Percentiles rank a stretch among this genome's conserved stretches.
Evolutionary conservation across 2,888 invertebrate species (phyloP).

Genomic region (Xanthia togata): DNA sequence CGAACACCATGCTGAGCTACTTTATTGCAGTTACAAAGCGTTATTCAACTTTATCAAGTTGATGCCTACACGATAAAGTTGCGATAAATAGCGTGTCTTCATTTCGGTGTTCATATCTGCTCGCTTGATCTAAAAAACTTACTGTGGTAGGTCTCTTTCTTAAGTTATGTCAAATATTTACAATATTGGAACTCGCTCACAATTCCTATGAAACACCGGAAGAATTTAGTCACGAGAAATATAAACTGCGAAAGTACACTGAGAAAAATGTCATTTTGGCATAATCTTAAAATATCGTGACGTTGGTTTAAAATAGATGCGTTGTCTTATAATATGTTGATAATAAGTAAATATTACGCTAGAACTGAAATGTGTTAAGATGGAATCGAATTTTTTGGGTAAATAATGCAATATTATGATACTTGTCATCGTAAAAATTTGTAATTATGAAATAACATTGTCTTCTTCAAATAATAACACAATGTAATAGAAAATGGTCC

Average conservation of each 20-base stretch:
- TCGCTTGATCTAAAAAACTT: slow-evolving; percentile 35
- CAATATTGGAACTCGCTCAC: slow-evolving; percentile 32
- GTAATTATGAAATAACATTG: no score
- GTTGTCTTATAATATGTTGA: no score
- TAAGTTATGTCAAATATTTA: slow-evolving; percentile 22
- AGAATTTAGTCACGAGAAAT: slow-evolving; percentile 29
- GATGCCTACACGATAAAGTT: slow-evolving; percentile 74
- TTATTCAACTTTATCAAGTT: slow-evolving; percentile 81
- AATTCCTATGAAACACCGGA: slow-evolving; percentile 37
- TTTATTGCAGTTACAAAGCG: slow-evolving; percentile 72
- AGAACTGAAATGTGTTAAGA: no score
- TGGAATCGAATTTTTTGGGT: no score
- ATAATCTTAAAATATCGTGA: no score
- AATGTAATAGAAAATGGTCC: no score
- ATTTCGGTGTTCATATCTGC: slow-evolving; percentile 40
- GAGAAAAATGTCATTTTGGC: no score
- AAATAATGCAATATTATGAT: no score
- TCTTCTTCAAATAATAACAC: no score
- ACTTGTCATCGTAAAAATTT: no score
- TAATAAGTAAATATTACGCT: no score
- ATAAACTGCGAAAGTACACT: slow-evolving; percentile 6
- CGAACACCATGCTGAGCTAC: slow-evolving; percentile 71
- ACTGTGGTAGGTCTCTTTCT: not conserved
- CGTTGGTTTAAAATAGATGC: no score
- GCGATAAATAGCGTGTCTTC: slow-evolving; percentile 76